These are phyloP conservation scores for Stenotaenia linearis DNA, from an alignment of 2,888 invertebrate species.

Conservation along the genomic window DNA sequence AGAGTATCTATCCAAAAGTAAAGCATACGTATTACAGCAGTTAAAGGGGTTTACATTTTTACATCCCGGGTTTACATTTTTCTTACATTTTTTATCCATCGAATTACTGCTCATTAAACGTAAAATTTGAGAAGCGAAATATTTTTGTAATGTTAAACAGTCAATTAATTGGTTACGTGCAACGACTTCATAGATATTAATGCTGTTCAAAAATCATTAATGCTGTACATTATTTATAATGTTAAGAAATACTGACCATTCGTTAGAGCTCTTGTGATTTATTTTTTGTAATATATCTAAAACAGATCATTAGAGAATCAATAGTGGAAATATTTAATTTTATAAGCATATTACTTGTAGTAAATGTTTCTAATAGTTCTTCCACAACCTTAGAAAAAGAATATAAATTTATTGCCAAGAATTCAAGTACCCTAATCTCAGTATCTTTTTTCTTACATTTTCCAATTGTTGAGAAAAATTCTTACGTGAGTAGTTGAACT, in stretches of 20 bases:
- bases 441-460: too few species aligned
- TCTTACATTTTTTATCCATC: not conserved
- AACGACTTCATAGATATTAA: not conserved
- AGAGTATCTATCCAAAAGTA: not conserved
- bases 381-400: not conserved
- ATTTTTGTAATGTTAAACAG: not conserved
- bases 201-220: not conserved
- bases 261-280: not conserved
- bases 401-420: too few species aligned
- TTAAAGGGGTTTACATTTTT: too few species aligned
- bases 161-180: not conserved
- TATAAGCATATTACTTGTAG: not conserved
- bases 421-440: too few species aligned
- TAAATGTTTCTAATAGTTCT: not conserved
- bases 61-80: too few species aligned
- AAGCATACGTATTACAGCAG: too few species aligned
- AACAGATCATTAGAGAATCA: too few species aligned
- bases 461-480: not conserved
- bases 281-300: not conserved
- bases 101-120: not conserved
- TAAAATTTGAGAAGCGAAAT: not conserved
- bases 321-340: not conserved
- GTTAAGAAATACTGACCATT: not conserved
- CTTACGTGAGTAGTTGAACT: not conserved
- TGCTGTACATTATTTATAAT: not conserved